Evolutionary conservation across 2,797 vertebrate genomes (phyloP).

Genomic region (Microctenopoma lineatum): DNA sequence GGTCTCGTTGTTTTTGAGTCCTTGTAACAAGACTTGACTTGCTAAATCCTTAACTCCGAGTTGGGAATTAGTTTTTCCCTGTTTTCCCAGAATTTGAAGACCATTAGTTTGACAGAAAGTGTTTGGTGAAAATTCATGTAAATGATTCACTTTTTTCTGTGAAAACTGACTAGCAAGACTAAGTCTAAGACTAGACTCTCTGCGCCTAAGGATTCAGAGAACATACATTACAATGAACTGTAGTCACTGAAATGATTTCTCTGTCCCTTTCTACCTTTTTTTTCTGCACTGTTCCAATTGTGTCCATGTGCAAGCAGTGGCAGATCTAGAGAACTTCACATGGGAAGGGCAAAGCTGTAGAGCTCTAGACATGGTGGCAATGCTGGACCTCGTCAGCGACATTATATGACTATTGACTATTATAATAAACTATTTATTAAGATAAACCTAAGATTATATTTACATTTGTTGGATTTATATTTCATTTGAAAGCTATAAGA

Average conservation of each 20-base stretch:
- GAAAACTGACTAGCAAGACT: constrained; percentile 38
- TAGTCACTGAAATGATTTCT: not conserved
- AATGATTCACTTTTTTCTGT: constrained; percentile 54
- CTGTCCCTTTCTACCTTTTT: not conserved
- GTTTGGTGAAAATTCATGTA: constrained; percentile 60
- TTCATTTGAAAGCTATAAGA: too few species aligned
- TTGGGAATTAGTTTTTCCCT: constrained; percentile 25
- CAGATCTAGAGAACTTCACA: too few species aligned
- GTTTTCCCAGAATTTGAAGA: not conserved
- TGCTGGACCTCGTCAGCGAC: too few species aligned
- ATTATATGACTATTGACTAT: too few species aligned
- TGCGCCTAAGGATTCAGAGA: constrained; percentile 21
- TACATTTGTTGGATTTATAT: too few species aligned
- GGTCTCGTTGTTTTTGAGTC: constrained; percentile 30
- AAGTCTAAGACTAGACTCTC: not conserved
- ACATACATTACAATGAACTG: constrained; percentile 11
- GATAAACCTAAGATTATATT: too few species aligned
- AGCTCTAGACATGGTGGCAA: too few species aligned
- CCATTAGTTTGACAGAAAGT: constrained; percentile 37
- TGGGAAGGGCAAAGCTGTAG: too few species aligned
- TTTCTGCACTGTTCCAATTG: not conserved
- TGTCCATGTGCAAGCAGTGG: constrained; percentile 1
- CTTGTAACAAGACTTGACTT: constrained; percentile 36
- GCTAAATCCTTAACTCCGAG: constrained; percentile 21
- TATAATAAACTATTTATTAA: too few species aligned